A percentile compares a stretch with the other conserved stretches of the same genome.
These are phyloP conservation scores for Sebastes diploproa DNA, from an alignment of 2,797 vertebrate genomes.

Conservation along the genomic window DNA sequence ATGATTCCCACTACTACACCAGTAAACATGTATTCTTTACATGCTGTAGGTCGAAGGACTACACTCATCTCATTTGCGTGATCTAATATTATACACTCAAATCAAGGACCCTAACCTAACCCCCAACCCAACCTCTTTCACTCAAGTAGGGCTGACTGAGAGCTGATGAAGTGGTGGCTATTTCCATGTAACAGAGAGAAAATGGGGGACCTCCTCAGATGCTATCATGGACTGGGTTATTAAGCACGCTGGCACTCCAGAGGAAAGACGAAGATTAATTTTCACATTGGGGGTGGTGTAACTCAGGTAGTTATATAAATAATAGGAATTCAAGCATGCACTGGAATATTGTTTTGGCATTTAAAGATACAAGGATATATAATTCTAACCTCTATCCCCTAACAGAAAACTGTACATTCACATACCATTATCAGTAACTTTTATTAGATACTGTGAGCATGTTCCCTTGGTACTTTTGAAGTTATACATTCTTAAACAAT, in stretches of 20 bases:
- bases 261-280: constrained; percentile 55
- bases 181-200: constrained; percentile 57
- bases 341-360: constrained; percentile 20
- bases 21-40: constrained; percentile 12
- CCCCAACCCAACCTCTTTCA: constrained; percentile 18
- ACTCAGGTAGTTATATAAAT: constrained; percentile 33
- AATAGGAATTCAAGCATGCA: constrained; percentile 23
- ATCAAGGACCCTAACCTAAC: constrained; percentile 44
- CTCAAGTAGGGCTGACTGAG: constrained; percentile 51
- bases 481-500: neutral
- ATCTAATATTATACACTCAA: constrained; percentile 39
- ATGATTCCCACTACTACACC: neutral
- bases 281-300: constrained; percentile 15
- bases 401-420: neutral
- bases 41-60: neutral
- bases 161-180: constrained; percentile 58
- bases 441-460: neutral
- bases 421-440: neutral
- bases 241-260: constrained; percentile 50
- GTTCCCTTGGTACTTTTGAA: neutral
- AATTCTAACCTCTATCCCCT: neutral
- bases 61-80: constrained; percentile 25
- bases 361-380: neutral
- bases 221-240: constrained; percentile 60
- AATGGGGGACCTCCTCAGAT: constrained; percentile 58